A percentile compares a stretch with the other conserved stretches of the same genome.
These are phyloP conservation scores for Camptogramma bilineatum DNA, from an alignment of 2,888 invertebrate genomes.

Conservation along the genomic window DNA sequence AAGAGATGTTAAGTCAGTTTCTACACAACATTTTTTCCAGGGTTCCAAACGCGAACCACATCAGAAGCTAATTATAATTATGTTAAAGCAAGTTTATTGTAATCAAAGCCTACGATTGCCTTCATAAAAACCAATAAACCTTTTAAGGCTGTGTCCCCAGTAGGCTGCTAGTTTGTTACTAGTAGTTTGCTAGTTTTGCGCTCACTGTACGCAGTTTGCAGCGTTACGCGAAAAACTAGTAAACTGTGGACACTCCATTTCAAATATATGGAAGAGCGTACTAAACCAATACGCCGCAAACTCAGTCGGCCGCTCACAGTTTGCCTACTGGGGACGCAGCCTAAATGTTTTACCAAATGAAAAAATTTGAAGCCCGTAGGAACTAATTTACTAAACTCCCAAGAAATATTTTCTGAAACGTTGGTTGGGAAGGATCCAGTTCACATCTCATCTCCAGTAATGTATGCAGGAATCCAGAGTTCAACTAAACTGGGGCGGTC, in stretches of 20 bases:
- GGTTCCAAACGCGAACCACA: constrained; percentile 7
- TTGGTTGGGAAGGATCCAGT: not conserved
- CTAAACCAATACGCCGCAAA: too few species aligned
- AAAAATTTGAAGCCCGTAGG: not conserved
- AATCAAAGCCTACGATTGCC: constrained; percentile 6
- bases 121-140: not conserved
- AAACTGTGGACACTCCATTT: too few species aligned
- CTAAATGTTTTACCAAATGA: not conserved
- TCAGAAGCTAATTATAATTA: constrained; percentile 13
- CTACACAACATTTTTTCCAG: constrained; percentile 1
- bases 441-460: not conserved
- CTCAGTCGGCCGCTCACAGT: too few species aligned
- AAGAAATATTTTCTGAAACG: not conserved
- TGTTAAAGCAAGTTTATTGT: not conserved
- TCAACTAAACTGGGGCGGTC: not conserved
- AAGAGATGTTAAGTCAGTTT: constrained; percentile 10
- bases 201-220: too few species aligned
- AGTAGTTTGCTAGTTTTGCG: too few species aligned
- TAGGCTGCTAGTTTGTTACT: too few species aligned
- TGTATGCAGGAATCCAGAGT: not conserved
- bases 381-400: too few species aligned
- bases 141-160: too few species aligned
- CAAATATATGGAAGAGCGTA: too few species aligned
- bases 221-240: too few species aligned
- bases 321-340: too few species aligned